Conservation (phyloP, 2,888 invertebrate species). For the Philereme vetulata region DNA sequence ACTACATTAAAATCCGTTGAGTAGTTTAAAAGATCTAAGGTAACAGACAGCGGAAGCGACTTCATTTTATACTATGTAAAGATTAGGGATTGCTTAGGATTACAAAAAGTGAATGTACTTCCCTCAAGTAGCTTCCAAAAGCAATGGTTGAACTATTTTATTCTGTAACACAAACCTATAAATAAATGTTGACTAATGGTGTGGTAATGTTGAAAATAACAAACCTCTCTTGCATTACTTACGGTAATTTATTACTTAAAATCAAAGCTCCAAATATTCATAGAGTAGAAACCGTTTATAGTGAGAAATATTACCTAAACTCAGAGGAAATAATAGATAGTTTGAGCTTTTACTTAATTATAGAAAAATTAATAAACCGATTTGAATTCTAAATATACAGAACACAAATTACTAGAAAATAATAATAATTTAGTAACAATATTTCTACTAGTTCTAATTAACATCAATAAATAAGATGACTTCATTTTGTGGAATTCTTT, state of each 20-base stretch:
- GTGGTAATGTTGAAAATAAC: constrained; percentile 3
- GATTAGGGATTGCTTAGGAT: too few relatives aligned
- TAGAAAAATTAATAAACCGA: constrained; percentile 66
- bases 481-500: constrained; percentile 74
- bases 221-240: constrained; percentile 54
- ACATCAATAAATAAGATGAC: constrained; percentile 80
- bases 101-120: too few relatives aligned
- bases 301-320: constrained; percentile 53
- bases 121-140: too few relatives aligned
- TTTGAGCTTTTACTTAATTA: constrained; percentile 71
- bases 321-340: constrained; percentile 50
- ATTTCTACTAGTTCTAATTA: constrained; percentile 70
- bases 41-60: too few relatives aligned
- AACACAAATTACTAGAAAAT: constrained; percentile 74
- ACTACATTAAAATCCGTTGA: too few relatives aligned
- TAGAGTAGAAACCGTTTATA: constrained; percentile 63
- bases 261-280: constrained; percentile 65
- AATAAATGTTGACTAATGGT: too few relatives aligned
- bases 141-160: too few relatives aligned
- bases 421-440: constrained; percentile 77
- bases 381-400: constrained; percentile 76
- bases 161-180: too few relatives aligned
- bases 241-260: constrained; percentile 76
- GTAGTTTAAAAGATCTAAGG: too few relatives aligned
- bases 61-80: too few relatives aligned